A percentile compares a stretch with the other conserved stretches of the same genome.
Evolutionary conservation across 1,140 invertebrate genomes (phyloP).

Genomic region (Sycobia sp.): DNA sequence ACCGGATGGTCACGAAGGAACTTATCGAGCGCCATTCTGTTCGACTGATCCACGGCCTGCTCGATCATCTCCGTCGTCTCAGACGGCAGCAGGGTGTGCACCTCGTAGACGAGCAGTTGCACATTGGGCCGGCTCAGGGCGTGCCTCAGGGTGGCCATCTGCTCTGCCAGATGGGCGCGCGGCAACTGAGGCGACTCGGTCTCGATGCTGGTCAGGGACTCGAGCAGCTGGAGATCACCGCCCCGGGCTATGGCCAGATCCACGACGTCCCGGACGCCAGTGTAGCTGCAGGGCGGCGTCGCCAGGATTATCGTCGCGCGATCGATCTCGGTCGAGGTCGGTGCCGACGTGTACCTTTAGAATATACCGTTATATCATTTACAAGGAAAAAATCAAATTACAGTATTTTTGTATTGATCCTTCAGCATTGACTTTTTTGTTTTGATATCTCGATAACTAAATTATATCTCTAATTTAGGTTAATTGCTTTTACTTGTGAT

Average conservation of each 20-base stretch:
- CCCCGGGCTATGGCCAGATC: slow-evolving; percentile 65
- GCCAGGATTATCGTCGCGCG: slow-evolving; percentile 75
- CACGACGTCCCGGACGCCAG: slow-evolving; percentile 74
- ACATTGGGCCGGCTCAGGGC: slow-evolving; percentile 55
- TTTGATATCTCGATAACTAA: too few relatives aligned
- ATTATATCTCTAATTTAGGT: too few relatives aligned
- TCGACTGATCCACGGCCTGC: slow-evolving; percentile 54
- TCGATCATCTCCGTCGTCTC: slow-evolving; percentile 58
- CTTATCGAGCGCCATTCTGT: slow-evolving; percentile 55
- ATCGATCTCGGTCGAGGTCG: slow-evolving; percentile 60
- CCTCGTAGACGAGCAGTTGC: slow-evolving; percentile 60
- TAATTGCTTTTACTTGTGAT: too few relatives aligned
- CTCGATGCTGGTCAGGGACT: slow-evolving; percentile 43
- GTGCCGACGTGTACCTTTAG: slow-evolving; percentile 43
- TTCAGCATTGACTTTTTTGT: too few relatives aligned
- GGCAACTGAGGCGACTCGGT: slow-evolving; percentile 39
- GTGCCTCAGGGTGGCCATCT: slow-evolving; percentile 50
- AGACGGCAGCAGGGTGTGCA: slow-evolving; percentile 54
- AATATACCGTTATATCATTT: too few relatives aligned
- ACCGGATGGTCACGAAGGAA: slow-evolving; percentile 49
- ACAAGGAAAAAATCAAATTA: too few relatives aligned
- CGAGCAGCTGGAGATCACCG: slow-evolving; percentile 47
- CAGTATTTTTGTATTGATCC: too few relatives aligned
- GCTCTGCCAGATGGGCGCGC: slow-evolving; percentile 43
- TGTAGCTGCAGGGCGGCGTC: slow-evolving; percentile 77